phyloP scores from a whole-genome alignment of 1,140 invertebrate species.

The Steinernema khuongi region DNA sequence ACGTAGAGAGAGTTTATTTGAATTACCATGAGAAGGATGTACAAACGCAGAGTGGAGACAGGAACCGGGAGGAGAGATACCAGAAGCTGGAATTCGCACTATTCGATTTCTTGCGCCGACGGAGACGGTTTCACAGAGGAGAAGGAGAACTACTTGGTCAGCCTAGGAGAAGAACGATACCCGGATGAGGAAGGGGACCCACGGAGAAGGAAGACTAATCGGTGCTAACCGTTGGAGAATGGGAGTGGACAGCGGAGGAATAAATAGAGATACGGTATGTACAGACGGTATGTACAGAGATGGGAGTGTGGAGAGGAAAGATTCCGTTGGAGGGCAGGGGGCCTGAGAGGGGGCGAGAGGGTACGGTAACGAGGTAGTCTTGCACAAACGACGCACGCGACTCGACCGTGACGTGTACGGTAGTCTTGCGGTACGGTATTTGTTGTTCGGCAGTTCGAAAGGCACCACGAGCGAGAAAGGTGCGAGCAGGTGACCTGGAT shows the following conservation, averaged over 20 bases:
- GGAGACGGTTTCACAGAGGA: background rate
- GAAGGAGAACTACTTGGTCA: background rate
- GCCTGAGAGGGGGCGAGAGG: background rate
- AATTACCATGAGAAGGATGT: background rate
- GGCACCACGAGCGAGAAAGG: constrained; percentile 16
- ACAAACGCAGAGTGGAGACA: background rate
- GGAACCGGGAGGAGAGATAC: background rate
- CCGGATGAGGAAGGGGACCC: background rate
- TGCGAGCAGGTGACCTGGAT: constrained; percentile 1
- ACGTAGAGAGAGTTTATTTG: background rate
- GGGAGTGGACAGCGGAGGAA: background rate
- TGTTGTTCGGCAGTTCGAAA: constrained; percentile 13
- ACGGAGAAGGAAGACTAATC: background rate
- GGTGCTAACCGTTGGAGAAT: background rate
- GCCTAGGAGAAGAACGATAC: background rate
- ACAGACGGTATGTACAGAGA: constrained; percentile 14
- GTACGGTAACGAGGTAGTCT: background rate
- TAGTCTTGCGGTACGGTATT: constrained; percentile 12
- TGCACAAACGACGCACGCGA: constrained; percentile 8
- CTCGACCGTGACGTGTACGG: constrained; percentile 8
- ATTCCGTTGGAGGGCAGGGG: background rate
- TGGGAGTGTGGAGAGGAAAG: background rate
- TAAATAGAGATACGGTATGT: constrained; percentile 1
- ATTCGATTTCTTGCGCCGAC: background rate
- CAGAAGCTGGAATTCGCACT: background rate